Percentiles rank a stretch among this genome's conserved stretches.
Conservation (phyloP, 2,797 vertebrate species). For the Sardinella longiceps region DNA sequence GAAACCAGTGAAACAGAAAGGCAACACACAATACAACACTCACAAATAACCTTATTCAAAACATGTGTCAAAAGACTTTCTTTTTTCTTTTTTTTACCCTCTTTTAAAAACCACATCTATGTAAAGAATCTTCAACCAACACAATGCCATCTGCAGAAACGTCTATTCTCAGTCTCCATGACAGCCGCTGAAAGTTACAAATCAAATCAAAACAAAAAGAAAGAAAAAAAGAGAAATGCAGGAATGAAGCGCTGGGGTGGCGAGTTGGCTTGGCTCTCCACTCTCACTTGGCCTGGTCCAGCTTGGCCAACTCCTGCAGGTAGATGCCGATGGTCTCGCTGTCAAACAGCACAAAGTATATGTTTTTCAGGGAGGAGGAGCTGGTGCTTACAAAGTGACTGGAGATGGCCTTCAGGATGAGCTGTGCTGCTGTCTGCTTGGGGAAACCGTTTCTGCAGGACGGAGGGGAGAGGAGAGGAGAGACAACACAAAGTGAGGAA, state of each 20-base stretch:
- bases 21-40: slow-evolving; percentile 72
- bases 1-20: slow-evolving; percentile 70
- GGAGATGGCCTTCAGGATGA: slow-evolving; percentile 96
- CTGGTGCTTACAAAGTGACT: slow-evolving; percentile 91
- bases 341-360: slow-evolving; percentile 98
- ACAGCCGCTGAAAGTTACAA: slow-evolving; percentile 35
- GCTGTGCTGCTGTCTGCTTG: slow-evolving; percentile 95
- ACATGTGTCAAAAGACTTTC: slow-evolving; percentile 42
- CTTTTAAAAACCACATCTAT: slow-evolving; percentile 46
- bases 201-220: slow-evolving; percentile 7
- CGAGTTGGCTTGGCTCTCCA: slow-evolving; percentile 13
- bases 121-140: not conserved
- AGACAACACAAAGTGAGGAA: not conserved
- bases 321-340: slow-evolving; percentile 98
- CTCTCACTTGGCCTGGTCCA: slow-evolving; percentile 94
- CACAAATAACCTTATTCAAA: slow-evolving; percentile 63
- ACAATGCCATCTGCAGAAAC: slow-evolving; percentile 4
- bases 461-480: slow-evolving; percentile 37
- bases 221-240: slow-evolving; percentile 25
- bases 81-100: slow-evolving; percentile 34
- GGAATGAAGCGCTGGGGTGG: slow-evolving; percentile 13
- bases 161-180: not conserved
- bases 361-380: slow-evolving; percentile 95
- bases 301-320: slow-evolving; percentile 99
- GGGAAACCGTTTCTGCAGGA: slow-evolving; percentile 91